A percentile compares a stretch with the other conserved stretches of the same genome.
These are phyloP conservation scores for Phasianus colchicus DNA, from an alignment of 2,113 vertebrate species.

Conservation along the genomic window DNA sequence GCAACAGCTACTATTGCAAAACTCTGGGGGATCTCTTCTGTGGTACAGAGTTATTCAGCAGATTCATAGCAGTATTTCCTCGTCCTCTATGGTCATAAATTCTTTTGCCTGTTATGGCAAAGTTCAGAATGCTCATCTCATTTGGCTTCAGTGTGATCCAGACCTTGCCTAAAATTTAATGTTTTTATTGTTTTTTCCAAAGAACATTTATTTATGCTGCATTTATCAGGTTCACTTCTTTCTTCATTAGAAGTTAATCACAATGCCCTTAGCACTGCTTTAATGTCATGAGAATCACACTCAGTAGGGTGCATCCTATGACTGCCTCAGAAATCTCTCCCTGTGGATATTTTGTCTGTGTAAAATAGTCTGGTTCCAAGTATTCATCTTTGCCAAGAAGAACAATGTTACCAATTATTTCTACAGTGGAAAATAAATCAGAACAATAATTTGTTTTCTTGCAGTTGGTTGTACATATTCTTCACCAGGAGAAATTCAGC, in stretches of 20 bases:
- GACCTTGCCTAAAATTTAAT: slow-evolving; percentile 33
- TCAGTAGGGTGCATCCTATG: slow-evolving; percentile 67
- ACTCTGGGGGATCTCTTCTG: slow-evolving; percentile 56
- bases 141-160: slow-evolving; percentile 25
- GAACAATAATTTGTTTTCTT: slow-evolving; percentile 49
- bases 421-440: slow-evolving; percentile 65
- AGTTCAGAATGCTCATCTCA: slow-evolving; percentile 23
- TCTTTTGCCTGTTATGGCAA: slow-evolving; percentile 46
- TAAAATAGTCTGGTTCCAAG: slow-evolving; percentile 58
- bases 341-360: slow-evolving; percentile 68
- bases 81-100: slow-evolving; percentile 21
- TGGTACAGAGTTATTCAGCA: slow-evolving; percentile 8
- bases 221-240: slow-evolving; percentile 45
- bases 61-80: slow-evolving; percentile 23
- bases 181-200: slow-evolving; percentile 38
- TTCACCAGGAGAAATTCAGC: slow-evolving; percentile 46
- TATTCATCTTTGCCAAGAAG: slow-evolving; percentile 66
- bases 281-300: slow-evolving; percentile 70
- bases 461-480: slow-evolving; percentile 38
- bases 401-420: slow-evolving; percentile 72
- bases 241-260: slow-evolving; percentile 26
- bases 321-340: slow-evolving; percentile 62
- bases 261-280: slow-evolving; percentile 20
- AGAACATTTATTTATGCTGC: neutral
- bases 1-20: slow-evolving; percentile 62